Base-by-base conservation (phyloP, 2,888 invertebrate species). In the Selenia dentaria region DNA sequence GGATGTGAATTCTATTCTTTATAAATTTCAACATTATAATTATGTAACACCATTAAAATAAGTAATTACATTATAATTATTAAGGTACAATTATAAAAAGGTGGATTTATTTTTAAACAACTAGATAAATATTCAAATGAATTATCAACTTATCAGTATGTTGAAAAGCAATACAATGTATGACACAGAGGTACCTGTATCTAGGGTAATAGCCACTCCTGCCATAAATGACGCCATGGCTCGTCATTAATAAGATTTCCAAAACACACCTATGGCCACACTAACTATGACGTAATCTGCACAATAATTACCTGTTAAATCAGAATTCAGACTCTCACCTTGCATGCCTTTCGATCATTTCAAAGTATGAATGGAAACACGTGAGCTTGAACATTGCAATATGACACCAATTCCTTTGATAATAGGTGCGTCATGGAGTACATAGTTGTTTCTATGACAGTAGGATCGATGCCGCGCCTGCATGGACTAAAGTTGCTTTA, bases 391-490 rank as follows among this genome's bases (percentile, higher is more conserved):
- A 16, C 24, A 26, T 43, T 42, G 25, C 6, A 31, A 31, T 31
- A 36, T 31, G 9, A 36, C n/a, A 14, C 31, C 10, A 24, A 31
- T 9, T 6, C 0, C 12, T 25, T 16, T 6, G 11, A 3, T n/a
- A 2, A 25, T 36, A 36, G 35, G 35, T 10, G 11, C 31, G 18
- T 4, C 25, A 10, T 25, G 6, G 25, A 25, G 10, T 25, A 25
- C 4, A 8, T 9, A 3, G 8, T 11, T 2, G n/a, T 26, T n/a
- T 28, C 5, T 27, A 10, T 18, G 16, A 26, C 22, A 11, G 18
- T 8, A n/a, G 31, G 31, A 36, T 43, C 43, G 43, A 43, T 43
- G 36, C 24, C 25, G 10, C 25, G 9, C 10, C 16, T 16, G 10
- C 2, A 10, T 2, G 25, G 3, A 25, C 6, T 10, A 10, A 3